Base-by-base conservation (phyloP, 2,797 vertebrate genomes). In the Chloroceryle inda region DNA sequence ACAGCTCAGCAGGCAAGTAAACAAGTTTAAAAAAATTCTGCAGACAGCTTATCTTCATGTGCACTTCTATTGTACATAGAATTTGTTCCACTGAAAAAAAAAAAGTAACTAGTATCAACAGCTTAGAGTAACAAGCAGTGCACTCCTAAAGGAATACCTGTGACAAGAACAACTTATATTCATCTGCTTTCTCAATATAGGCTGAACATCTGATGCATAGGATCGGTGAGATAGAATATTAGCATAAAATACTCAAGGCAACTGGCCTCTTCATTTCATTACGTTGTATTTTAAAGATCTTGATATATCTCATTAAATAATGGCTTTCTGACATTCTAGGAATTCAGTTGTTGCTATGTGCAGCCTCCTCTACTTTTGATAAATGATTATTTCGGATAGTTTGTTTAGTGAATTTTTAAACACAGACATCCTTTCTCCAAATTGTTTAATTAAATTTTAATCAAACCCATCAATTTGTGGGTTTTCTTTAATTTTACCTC, bases 1-100 rank as follows among this genome's bases (percentile, higher is more conserved):
- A 91, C 80, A 93, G 74, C 79, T 95, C 91, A 58, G 55, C 27
- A 82, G 35, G 82, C 64, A 93, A 92, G 37, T 83, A 96, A 96
- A 92, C 74, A 97, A 87, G 80, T 58, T 13, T 58, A 95, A 85
- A 61, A 58, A 49, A 49, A n/a, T 10, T 47, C 15, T 76, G 61
- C 63, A 45, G 85, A 80, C 29, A 38, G 40, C 44, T 94, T 91
- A 69, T 5, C 55, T 68, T 88, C 94, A 49, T 81, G 92, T 55
- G 11, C 20, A 38, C 23, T 95, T 87, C 26, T 93, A 72, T 82
- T 92, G 29, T 53, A 84, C 5, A n/a, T 4, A 45, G 23, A 79
- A 45, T 69, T 63, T 23, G 33, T 63, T 92, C 56, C 7, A 40
- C 49, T 78, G n/a, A 1, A 29, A 45, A 71, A 79, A 73, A 74